phyloP scores from a whole-genome alignment of 2,113 vertebrate species.

The Euleptes europaea region DNA sequence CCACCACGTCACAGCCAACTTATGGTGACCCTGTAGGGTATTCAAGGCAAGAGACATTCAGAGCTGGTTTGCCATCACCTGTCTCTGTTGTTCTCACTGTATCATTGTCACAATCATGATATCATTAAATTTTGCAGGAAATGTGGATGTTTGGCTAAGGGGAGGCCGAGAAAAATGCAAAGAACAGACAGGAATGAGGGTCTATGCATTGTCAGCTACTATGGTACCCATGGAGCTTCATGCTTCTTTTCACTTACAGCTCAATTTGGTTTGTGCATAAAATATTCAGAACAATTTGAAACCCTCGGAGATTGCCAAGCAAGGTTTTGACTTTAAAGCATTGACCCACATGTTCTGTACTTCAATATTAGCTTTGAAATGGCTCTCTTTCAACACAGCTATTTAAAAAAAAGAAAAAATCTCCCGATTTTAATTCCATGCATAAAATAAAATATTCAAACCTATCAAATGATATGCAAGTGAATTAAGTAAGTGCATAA shows the following conservation, averaged over 20 bases:
- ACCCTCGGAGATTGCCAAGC: background rate
- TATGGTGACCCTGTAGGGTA: too few relatives aligned
- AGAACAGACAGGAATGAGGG: background rate
- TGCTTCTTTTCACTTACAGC: background rate
- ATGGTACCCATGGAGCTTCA: background rate
- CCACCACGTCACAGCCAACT: too few relatives aligned
- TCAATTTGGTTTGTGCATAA: slow-evolving; percentile 20
- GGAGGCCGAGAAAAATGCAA: background rate
- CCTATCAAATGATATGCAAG: background rate
- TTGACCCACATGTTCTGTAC: background rate
- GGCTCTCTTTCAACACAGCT: background rate
- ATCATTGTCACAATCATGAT: too few relatives aligned
- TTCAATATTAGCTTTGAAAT: background rate
- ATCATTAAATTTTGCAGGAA: too few relatives aligned
- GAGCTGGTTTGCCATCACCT: too few relatives aligned
- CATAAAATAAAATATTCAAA: background rate
- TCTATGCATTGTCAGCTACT: background rate
- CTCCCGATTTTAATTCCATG: background rate
- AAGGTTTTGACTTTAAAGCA: slow-evolving; percentile 13
- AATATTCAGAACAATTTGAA: background rate
- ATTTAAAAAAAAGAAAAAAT: background rate
- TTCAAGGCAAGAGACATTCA: too few relatives aligned
- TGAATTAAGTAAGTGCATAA: background rate
- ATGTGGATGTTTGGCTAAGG: too few relatives aligned
- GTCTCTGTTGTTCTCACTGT: too few relatives aligned